Evolutionary conservation across 2,888 invertebrate species (phyloP), one percentile per base, ranked within the genome.

Genomic region (Ditylenchus weischeri): DNA sequence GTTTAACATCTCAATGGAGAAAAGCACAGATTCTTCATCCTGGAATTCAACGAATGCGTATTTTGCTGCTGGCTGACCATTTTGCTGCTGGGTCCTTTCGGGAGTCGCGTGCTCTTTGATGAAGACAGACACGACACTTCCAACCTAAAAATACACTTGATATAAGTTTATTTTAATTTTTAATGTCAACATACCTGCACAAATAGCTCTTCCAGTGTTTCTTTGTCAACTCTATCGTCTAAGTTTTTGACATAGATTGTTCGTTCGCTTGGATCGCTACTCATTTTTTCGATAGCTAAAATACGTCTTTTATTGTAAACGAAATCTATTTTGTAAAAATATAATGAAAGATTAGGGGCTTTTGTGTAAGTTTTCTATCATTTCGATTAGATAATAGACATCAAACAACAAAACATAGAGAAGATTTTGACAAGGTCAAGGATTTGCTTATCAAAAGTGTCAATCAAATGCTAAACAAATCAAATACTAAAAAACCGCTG

Each of bases 41-140:
- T 71, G 51, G 66, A 79, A 79, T 65, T 76, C 76, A 13, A 78
- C 65, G 29, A 79, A 69, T 4, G 78, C 79, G 57, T 66, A 79
- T 23, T 61, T 60, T 15, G 58, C 61, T 15, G 58, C 61, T 2
- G 62, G 47, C 19, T n/a, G 51, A 43, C 43, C 43, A 43, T 43
- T 43, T 62, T 36, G 38, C 38, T 38, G 62, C 62, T 51, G 35
- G 19, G 62, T 15, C n/a, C n/a, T 43, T 5, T 21, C 29, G 1
- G 54, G 54, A 54, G 54, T 54, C 11, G 54, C 54, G n/a, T 21
- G 21, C 23, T 54, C 54, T 29, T 54, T 54, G 54, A 54, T 21
- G n/a, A 54, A 54, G n/a, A 54, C 54, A 23, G 21, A 23, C 23
- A 54, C 54, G 21, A 54, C 23, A 18, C 54, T 54, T 11, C 54